Evolutionary conservation across 92 coral and sea anemone genomes (phyloP).

Genomic region (Porites cylindrica): DNA sequence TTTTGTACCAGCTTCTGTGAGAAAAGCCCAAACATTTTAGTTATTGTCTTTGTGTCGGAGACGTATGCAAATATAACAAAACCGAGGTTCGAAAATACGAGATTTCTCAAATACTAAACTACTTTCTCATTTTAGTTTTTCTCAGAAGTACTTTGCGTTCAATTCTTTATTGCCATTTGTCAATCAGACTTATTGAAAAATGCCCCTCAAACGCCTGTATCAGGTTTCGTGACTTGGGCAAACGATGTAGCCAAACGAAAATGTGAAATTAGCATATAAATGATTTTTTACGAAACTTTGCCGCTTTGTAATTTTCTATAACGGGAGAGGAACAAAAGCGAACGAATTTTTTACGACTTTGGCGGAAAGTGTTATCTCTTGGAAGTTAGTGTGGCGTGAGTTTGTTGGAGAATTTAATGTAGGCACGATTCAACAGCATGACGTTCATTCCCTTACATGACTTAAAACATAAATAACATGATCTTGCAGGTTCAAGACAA

Average conservation of each 20-base stretch:
- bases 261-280: conserved; percentile 51
- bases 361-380: not conserved
- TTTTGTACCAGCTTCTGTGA: conserved; percentile 20
- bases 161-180: conserved; percentile 11
- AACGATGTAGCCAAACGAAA: conserved; percentile 30
- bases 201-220: conserved; percentile 17
- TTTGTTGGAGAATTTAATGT: not conserved
- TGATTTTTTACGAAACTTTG: conserved; percentile 34
- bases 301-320: conserved; percentile 37
- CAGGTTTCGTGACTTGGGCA: conserved; percentile 48
- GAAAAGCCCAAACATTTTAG: conserved; percentile 71
- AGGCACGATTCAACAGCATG: conserved; percentile 23
- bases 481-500: conserved; percentile 33
- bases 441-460: conserved; percentile 6
- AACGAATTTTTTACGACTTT: conserved; percentile 2
- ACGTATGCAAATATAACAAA: conserved; percentile 79
- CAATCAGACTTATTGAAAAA: conserved; percentile 22
- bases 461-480: conserved; percentile 43
- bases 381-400: not conserved
- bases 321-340: conserved; percentile 15
- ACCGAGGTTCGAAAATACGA: conserved; percentile 15
- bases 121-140: not conserved
- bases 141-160: not conserved
- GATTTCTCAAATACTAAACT: not conserved
- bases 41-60: conserved; percentile 80